Evolutionary conservation across 2,113 vertebrate species (phyloP).

Genomic region (Rousettus leschenaultii): DNA sequence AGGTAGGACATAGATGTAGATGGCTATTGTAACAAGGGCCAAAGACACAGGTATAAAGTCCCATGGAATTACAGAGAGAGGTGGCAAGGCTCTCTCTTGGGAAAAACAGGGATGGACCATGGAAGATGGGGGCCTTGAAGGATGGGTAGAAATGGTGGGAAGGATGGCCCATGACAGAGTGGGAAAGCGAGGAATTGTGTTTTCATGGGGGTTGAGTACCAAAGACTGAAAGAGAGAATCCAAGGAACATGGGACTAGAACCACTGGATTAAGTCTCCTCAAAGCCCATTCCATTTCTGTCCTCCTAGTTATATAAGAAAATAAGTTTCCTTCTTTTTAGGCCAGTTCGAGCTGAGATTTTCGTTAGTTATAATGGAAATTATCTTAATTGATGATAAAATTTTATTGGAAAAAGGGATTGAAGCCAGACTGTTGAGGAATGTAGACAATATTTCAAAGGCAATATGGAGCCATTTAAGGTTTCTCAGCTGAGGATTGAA

Average conservation of each 20-base stretch:
- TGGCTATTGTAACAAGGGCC: not conserved
- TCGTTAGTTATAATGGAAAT: not conserved
- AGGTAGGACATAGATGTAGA: not conserved
- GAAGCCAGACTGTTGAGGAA: conserved; percentile 13
- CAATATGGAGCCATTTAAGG: conserved; percentile 24
- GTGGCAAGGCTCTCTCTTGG: not conserved
- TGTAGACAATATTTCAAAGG: conserved; percentile 40
- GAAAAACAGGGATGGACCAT: not conserved
- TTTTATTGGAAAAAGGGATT: conserved; percentile 41
- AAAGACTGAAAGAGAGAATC: not conserved
- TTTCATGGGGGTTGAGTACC: not conserved
- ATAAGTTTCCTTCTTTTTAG: not conserved
- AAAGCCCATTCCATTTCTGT: not conserved
- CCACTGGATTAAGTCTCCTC: not conserved
- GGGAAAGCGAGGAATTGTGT: not conserved
- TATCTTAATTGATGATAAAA: not conserved
- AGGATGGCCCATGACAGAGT: not conserved
- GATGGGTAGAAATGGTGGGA: not conserved
- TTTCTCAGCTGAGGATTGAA: conserved; percentile 43
- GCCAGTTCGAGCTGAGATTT: not conserved
- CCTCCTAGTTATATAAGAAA: not conserved
- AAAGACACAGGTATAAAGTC: not conserved
- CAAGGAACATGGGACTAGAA: not conserved
- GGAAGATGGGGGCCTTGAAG: not conserved
- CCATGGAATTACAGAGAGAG: not conserved